A percentile compares a stretch with the other conserved stretches of the same genome.
Evolutionary conservation across 1,140 invertebrate genomes (phyloP).

Genomic region (Oscheius sp.): DNA sequence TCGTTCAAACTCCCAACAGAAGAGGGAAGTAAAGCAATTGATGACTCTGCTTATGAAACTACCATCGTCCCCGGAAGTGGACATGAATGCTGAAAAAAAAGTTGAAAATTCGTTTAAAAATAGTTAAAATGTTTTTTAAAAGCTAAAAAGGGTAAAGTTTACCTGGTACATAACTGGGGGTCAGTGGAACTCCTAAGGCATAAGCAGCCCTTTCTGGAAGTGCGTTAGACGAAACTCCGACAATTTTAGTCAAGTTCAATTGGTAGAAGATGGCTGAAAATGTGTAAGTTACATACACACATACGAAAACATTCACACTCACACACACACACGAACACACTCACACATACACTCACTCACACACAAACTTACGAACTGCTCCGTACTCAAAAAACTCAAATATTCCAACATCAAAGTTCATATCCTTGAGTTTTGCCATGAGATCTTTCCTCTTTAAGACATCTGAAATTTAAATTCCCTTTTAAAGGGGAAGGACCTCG

Average conservation of each 20-base stretch:
- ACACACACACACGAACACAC: no score
- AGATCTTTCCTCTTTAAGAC: background rate
- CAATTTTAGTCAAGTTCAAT: background rate
- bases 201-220: background rate
- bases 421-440: background rate
- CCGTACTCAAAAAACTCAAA: background rate
- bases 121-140: no score
- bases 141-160: background rate
- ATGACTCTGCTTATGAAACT: background rate
- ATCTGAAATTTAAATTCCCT: background rate
- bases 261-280: conserved; percentile 8
- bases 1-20: background rate
- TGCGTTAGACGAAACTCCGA: background rate
- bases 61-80: background rate
- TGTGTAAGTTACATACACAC: no score
- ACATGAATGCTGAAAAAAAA: background rate
- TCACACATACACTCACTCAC: no score
- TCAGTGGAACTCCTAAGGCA: background rate
- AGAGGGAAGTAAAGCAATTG: background rate
- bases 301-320: no score
- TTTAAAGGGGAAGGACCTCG: no score
- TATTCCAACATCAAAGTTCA: background rate
- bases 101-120: no score
- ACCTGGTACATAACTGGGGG: background rate
- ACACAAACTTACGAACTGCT: background rate